Base-by-base conservation (phyloP, 2,797 vertebrate genomes). In the Acanthurus tractus region DNA sequence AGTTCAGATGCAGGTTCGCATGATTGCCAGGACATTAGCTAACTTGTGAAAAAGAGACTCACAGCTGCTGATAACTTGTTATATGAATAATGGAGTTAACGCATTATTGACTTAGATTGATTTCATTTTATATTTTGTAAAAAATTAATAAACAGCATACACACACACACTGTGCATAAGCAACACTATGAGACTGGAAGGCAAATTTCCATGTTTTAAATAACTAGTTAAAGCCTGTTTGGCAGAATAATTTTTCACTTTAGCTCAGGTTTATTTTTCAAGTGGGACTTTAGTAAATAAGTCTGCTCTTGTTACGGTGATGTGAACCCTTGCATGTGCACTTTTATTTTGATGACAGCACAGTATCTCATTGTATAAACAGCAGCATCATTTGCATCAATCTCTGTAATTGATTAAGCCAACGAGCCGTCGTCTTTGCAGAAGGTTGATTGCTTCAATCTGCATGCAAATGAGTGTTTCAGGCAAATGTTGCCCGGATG, bases 1-100 rank as follows among this genome's bases (percentile, higher is more conserved):
- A 79, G 86, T 78, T 91, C 84, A 81, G 79, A 84, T 72, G 78
- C 82, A 89, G 84, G 78, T 80, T 87, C 81, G 76, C 76, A 78
- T 79, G 77, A 77, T 61, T 63, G 78, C 82, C 70, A 74, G 86
- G 89, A 92, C 87, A 89, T 88, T 83, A 79, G 68, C 66, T 79
- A 42, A 76, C 69, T 79, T 85, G 87, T 81, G 84, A 90, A 87
- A 86, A 79, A 72, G 79, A 86, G 62, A 55, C 64, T 89, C 80
- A 54, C 79, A 72, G 82, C 85, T 78, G 76, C 79, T 84, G 79
- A 29, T 76, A 71, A 44, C 58, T 74, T 49, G 73, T 44, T 67
- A 76, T 82, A 68, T 20, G 49, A 76, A 86, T 44, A 78, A 85
- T 55, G 22, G 36, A 52, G 6, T 44, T 66, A 29, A 20, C 8